Evolutionary conservation across 2,797 vertebrate genomes (phyloP).

Genomic region (Phrynocephalus vlangalii): DNA sequence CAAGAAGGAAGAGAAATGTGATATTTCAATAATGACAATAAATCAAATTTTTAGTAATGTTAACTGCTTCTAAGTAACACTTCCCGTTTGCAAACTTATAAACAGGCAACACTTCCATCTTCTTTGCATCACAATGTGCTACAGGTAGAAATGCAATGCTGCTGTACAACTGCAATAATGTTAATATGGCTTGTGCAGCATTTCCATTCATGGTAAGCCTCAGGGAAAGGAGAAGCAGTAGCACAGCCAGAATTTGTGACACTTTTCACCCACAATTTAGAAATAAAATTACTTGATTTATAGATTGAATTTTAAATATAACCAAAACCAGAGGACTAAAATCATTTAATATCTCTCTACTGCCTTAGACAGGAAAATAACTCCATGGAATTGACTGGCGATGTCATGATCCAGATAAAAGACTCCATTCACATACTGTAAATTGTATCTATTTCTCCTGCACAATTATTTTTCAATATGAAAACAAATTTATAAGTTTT

Average conservation of each 20-base stretch:
- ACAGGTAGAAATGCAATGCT: background rate
- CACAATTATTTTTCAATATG: conserved; percentile 44
- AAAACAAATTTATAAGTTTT: conserved; percentile 9
- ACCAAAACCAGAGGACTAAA: conserved; percentile 8
- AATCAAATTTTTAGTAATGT: background rate
- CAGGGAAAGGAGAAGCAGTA: background rate
- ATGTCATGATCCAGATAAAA: conserved; percentile 5
- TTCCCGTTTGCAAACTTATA: background rate
- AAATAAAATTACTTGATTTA: background rate
- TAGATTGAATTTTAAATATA: background rate
- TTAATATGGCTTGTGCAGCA: background rate
- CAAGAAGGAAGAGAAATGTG: background rate
- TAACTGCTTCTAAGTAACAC: background rate
- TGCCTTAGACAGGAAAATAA: background rate
- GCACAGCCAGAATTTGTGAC: no score
- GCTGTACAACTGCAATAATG: background rate
- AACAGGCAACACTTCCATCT: background rate
- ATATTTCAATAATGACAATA: background rate
- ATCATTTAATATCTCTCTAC: conserved; percentile 17
- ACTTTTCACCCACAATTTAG: background rate
- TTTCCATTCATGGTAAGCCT: background rate
- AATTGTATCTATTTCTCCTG: conserved; percentile 51
- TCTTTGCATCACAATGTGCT: background rate
- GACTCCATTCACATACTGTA: conserved; percentile 23
- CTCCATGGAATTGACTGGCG: background rate